A percentile compares a stretch with the other conserved stretches of the same genome.
Evolutionary conservation across 2,888 invertebrate genomes (phyloP).

Genomic region (Ametastegia equiseti): DNA sequence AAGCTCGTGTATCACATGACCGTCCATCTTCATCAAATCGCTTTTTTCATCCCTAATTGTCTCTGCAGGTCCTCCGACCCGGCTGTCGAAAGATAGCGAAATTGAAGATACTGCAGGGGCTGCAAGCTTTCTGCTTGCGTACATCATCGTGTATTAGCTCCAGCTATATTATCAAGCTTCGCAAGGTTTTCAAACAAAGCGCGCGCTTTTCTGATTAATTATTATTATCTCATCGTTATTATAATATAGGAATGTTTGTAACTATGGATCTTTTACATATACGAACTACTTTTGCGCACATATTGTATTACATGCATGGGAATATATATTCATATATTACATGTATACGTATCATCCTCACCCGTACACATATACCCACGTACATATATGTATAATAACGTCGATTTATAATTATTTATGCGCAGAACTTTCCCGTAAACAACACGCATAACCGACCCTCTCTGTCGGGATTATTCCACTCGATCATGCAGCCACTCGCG

Average conservation of each 20-base stretch:
- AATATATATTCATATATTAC: neutral
- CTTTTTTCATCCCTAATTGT: conserved; percentile 24
- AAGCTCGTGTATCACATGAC: conserved; percentile 58
- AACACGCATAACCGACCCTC: neutral
- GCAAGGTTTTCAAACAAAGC: no score
- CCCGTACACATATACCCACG: neutral
- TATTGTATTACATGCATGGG: no score
- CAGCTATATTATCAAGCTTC: neutral
- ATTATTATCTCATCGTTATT: no score
- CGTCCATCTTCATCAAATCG: conserved; percentile 59
- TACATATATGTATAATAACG: neutral
- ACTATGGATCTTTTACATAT: no score
- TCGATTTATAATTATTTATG: neutral
- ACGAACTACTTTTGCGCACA: no score
- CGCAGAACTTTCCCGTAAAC: neutral
- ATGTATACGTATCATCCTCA: neutral
- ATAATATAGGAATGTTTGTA: no score
- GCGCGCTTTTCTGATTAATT: no score
- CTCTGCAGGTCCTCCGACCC: neutral
- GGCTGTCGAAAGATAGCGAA: conserved; percentile 26
- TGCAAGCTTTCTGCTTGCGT: conserved; percentile 1
- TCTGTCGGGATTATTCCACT: neutral
- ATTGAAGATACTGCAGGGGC: neutral
- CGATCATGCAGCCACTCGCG: neutral
- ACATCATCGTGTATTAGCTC: neutral